Conservation (phyloP, 2,888 invertebrate species). For the Ormia ochracea region DNA sequence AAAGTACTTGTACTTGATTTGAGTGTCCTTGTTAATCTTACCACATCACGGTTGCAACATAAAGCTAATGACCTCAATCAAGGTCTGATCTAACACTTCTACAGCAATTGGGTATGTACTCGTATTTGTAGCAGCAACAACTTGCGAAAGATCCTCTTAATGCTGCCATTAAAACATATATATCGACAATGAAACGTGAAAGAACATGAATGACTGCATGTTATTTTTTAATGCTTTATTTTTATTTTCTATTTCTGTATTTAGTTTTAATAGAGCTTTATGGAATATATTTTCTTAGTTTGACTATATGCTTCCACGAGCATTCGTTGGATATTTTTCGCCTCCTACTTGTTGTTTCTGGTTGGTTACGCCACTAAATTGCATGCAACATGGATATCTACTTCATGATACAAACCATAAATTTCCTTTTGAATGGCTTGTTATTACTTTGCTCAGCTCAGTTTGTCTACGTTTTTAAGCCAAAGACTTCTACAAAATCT, state of each 20-base stretch:
- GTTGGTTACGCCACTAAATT: conserved; percentile 38
- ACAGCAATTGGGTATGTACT: conserved; percentile 23
- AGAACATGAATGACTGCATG: conserved; percentile 35
- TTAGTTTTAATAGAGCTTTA: conserved; percentile 5
- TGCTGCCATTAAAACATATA: conserved; percentile 7
- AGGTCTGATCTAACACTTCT: conserved; percentile 69
- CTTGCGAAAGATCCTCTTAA: neutral
- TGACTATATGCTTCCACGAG: neutral
- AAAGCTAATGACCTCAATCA: conserved; percentile 75
- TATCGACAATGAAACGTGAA: conserved; percentile 7
- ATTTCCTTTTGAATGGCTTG: conserved; percentile 38
- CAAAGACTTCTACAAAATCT: neutral
- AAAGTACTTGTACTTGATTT: neutral
- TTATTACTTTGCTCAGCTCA: neutral
- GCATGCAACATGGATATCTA: conserved; percentile 61
- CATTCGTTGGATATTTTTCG: conserved; percentile 21
- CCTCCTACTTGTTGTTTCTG: conserved; percentile 49
- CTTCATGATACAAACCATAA: conserved; percentile 35
- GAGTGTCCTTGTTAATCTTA: conserved; percentile 41
- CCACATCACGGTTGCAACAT: conserved; percentile 42
- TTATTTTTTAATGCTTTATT: conserved; percentile 11
- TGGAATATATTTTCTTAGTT: neutral
- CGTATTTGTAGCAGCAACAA: conserved; percentile 23
- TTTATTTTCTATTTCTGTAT: neutral
- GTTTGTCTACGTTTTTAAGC: conserved; percentile 1